Percentiles rank a stretch among this genome's conserved stretches.
Evolutionary conservation across 2,797 vertebrate genomes (phyloP).

Genomic region (Telmatherina bonti): DNA sequence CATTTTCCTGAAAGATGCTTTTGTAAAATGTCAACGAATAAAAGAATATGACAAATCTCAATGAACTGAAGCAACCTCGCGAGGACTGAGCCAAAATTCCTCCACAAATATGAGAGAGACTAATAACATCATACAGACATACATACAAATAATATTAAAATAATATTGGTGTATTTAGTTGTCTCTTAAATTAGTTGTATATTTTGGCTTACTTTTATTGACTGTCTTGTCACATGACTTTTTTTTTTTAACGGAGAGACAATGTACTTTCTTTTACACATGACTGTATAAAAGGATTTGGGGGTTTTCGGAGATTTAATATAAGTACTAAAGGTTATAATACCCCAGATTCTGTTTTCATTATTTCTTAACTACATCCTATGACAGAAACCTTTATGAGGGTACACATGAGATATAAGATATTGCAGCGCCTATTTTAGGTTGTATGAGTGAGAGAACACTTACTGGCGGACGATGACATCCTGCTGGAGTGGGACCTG

Average conservation of each 20-base stretch:
- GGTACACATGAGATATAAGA: background rate
- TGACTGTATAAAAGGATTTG: background rate
- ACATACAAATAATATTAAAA: background rate
- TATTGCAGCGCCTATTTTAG: background rate
- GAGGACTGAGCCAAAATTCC: background rate
- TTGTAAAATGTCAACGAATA: background rate
- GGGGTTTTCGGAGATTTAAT: background rate
- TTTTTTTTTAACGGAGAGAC: background rate
- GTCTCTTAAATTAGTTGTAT: background rate
- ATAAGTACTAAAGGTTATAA: background rate
- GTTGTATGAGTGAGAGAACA: constrained; percentile 4
- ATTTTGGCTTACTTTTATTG: background rate
- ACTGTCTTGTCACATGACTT: background rate
- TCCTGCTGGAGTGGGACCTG: constrained; percentile 81
- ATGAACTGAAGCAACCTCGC: background rate
- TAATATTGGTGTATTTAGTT: background rate
- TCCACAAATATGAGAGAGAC: background rate
- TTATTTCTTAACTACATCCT: background rate
- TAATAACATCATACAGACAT: background rate
- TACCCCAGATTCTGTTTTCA: background rate
- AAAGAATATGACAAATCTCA: background rate
- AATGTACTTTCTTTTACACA: background rate
- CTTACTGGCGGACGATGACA: constrained; percentile 79
- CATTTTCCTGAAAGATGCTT: background rate
- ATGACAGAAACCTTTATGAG: background rate